Percentiles rank a stretch among this genome's conserved stretches.
Evolutionary conservation across 2,113 vertebrate species (phyloP).

Genomic region (Mionectes macconnelli): DNA sequence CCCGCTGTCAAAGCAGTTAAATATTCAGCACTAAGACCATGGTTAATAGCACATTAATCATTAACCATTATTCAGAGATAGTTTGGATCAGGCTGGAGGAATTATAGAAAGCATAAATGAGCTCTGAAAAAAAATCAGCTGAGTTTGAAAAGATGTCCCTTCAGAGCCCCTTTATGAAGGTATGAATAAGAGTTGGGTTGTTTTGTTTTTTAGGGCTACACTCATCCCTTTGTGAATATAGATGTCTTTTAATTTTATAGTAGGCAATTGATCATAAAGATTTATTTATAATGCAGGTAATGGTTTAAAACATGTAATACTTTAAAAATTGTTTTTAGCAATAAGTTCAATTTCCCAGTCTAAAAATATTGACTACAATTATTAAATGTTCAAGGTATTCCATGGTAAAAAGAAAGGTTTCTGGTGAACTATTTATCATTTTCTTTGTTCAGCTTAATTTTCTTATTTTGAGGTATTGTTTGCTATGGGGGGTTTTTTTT

Average conservation of each 20-base stretch:
- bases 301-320: neutral
- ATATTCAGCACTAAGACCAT: neutral
- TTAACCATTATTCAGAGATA: neutral
- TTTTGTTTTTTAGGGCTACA: neutral
- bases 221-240: neutral
- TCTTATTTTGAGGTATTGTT: neutral
- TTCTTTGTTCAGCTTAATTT: neutral
- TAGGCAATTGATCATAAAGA: neutral
- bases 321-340: neutral
- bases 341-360: neutral
- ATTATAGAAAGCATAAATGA: neutral
- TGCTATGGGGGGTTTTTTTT: neutral
- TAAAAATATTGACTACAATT: neutral
- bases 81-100: neutral
- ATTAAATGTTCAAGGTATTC: neutral
- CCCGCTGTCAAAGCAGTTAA: neutral
- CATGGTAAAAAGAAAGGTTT: neutral
- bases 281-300: neutral
- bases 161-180: accelerated
- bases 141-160: neutral
- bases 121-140: neutral
- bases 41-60: neutral
- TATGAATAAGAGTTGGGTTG: neutral
- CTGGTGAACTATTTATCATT: neutral
- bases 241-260: neutral